Evolutionary conservation across 2,113 vertebrate species (phyloP), one percentile per base, ranked within the genome.

Genomic region (Tragulus kanchil): DNA sequence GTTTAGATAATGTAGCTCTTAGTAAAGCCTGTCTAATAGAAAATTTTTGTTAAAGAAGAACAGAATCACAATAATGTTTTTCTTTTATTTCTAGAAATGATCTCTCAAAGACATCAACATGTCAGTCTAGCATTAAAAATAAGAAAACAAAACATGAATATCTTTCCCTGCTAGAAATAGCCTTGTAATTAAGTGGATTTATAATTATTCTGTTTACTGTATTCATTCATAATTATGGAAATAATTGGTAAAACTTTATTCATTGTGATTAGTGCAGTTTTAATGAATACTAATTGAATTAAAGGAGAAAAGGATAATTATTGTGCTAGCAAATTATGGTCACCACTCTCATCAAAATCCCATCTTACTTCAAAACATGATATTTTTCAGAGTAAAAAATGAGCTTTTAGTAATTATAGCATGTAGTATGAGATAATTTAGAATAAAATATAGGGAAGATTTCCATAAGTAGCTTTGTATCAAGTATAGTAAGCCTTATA

Each of bases 231-330:
- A 96, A 96, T 97, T 97, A 94, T 93, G 58, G 92, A 95, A 94
- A 94, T 97, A 96, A 96, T 95, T 96, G 85, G 62, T 88, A 95
- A 97, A 97, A 95, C 64, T 98, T 97, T 95, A 83, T 81, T 96
- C 71, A 96, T 85, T 96, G 75, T 86, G 48, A 94, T 96, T 95
- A 92, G 77, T 97, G 21, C 13, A 79, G 31, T 83, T 96, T 97
- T 97, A 98, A 97, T 97, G 90, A 97, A 86, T 97, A 81, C 73
- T 97, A 95, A 94, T 96, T 95, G 85, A 98, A 97, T 97, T 96
- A 95, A 97, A 64, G 67, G 58, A 85, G 56, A 89, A 92, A 77
- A 61, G 93, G 85, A 89, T 83, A 97, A 96, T 96, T 94, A 93
- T 89, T 54, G 58, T 97, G 54, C 92, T 97, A 95, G 58, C 59